Base-by-base conservation (phyloP, 2,888 invertebrate genomes). In the Drosophila sordidapex region DNA sequence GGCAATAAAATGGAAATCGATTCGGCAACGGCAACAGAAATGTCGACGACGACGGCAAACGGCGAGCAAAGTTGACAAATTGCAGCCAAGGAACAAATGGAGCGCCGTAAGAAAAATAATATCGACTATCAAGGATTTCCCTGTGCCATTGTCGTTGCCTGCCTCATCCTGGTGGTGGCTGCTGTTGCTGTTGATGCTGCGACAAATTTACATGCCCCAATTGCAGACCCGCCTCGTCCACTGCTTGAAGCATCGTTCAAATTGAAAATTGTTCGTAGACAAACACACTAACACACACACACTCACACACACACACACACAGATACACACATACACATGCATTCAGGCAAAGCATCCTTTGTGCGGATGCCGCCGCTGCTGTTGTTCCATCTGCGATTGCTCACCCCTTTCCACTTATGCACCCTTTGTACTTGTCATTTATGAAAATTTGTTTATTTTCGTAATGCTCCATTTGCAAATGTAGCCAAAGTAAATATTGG, bases 391-490 rank as follows among this genome's bases (percentile, higher is more conserved):
- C 64, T 70, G 60, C 64, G 68, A 49, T 52, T 63, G 61, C 57
- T 31, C 36, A 18, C 62, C 51, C 46, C 65, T 36, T 21, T n/a
- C 13, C 51, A 46, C 43, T 60, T 48, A 43, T 48, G 54, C 76
- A 79, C 71, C 85, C 79, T 83, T 83, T 88, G 87, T 86, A 84
- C 89, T 88, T 86, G 89, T 87, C 88, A 88, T 85, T 87, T 91
- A 88, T 87, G 87, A 89, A 89, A 91, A 91, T 91, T 88, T 91
- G 90, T 91, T 91, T 91, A 90, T 91, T 82, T 84, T 86, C 83
- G 83, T 79, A 84, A 89, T 84, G 83, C 83, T 87, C 86, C 89
- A 87, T 89, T 91, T 91, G 87, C 83, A 86, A 90, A 89, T 90
- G 88, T 88, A 83, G 85, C 82, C 89, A 90, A 91, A 87, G 90